Percentiles rank a stretch among this genome's conserved stretches.
Conservation (phyloP, 2,888 invertebrate species). For the Emmelina monodactyla region DNA sequence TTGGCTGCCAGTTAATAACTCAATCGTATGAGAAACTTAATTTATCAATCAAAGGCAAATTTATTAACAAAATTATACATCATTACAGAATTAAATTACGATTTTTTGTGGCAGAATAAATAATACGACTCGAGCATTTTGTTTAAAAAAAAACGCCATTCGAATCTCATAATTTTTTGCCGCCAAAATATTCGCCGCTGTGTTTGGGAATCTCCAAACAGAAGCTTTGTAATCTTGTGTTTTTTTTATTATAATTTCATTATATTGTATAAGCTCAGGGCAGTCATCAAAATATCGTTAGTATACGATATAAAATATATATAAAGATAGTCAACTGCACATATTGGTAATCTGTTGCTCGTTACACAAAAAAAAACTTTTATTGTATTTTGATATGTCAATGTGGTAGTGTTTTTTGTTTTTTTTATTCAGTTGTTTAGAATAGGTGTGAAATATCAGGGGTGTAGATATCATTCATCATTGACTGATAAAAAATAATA, state of each 20-base stretch:
- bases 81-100: too few relatives aligned
- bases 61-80: background rate
- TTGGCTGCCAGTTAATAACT: conserved; percentile 22
- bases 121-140: background rate
- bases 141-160: too few relatives aligned
- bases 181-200: conserved; percentile 31
- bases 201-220: conserved; percentile 28
- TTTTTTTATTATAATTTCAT: conserved; percentile 47
- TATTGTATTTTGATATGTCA: conserved; percentile 31
- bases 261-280: conserved; percentile 31
- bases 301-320: conserved; percentile 19
- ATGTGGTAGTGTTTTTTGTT: conserved; percentile 24
- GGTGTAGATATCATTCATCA: too few relatives aligned
- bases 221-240: conserved; percentile 29
- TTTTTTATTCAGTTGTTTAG: conserved; percentile 11
- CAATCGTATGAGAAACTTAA: background rate
- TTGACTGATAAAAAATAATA: too few relatives aligned
- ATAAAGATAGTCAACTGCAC: conserved; percentile 38
- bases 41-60: background rate
- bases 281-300: conserved; percentile 62
- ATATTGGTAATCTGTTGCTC: conserved; percentile 54
- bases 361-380: conserved; percentile 45
- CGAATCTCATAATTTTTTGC: background rate
- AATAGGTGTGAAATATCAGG: conserved; percentile 1
- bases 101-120: too few relatives aligned